These are phyloP conservation scores for Sarcophaga bullata DNA, from an alignment of 1,140 invertebrate genomes.

Conservation along the genomic window DNA sequence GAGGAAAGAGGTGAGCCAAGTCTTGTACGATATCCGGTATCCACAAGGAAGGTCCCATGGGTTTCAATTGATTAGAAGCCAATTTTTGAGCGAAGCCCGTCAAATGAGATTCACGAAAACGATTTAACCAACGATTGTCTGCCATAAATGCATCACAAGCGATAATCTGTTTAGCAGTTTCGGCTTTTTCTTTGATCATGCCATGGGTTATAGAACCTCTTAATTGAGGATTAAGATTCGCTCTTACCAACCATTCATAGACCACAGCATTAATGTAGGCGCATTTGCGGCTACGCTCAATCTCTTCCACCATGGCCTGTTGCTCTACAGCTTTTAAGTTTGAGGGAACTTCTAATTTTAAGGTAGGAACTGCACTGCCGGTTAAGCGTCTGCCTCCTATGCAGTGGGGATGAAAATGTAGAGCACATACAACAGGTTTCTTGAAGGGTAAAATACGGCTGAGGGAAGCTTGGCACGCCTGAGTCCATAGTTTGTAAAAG, in stretches of 20 bases:
- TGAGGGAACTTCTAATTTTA: conserved; percentile 58
- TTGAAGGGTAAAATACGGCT: conserved; percentile 59
- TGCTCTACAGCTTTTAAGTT: conserved; percentile 60
- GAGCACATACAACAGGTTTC: conserved; percentile 60
- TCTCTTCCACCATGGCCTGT: conserved; percentile 61
- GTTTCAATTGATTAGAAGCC: conserved; percentile 58
- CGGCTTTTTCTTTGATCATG: conserved; percentile 63
- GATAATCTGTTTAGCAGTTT: conserved; percentile 56
- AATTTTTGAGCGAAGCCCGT: conserved; percentile 61
- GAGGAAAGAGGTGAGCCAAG: conserved; percentile 58
- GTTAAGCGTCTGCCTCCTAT: conserved; percentile 56
- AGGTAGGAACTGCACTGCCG: conserved; percentile 57
- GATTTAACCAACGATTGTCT: conserved; percentile 63
- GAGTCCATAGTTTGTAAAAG: conserved; percentile 60
- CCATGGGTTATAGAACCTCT: conserved; percentile 62
- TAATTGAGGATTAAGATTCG: conserved; percentile 61
- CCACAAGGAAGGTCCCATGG: conserved; percentile 58
- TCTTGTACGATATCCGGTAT: conserved; percentile 62
- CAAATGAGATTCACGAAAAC: conserved; percentile 60
- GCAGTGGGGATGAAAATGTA: conserved; percentile 60
- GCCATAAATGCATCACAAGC: conserved; percentile 58
- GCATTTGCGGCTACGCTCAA: conserved; percentile 58
- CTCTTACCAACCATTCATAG: conserved; percentile 61
- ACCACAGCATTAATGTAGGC: conserved; percentile 63
- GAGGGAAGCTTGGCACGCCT: conserved; percentile 60